Evolutionary conservation across 2,797 vertebrate genomes (phyloP).

Genomic region (Falco naumanni): DNA sequence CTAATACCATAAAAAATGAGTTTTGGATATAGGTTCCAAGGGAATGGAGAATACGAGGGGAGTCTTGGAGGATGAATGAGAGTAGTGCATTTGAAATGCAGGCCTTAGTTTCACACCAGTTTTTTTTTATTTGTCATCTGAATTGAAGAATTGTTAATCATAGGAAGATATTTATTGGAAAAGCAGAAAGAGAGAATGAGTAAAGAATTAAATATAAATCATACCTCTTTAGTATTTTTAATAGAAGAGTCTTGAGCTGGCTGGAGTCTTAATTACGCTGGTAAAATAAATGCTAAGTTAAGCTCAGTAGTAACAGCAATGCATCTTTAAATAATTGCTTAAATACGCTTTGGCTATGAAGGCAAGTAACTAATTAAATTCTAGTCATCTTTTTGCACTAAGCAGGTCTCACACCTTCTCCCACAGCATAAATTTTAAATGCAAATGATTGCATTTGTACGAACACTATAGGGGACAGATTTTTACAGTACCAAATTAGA

Average conservation of each 20-base stretch:
- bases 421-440: conserved; percentile 45
- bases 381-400: neutral
- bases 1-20: neutral
- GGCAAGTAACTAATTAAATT: conserved; percentile 47
- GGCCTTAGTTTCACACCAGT: neutral
- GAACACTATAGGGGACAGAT: neutral
- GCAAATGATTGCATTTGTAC: conserved; percentile 33
- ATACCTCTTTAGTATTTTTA: neutral
- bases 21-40: neutral
- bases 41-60: neutral
- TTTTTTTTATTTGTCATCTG: neutral
- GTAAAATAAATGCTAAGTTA: conserved; percentile 18
- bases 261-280: neutral
- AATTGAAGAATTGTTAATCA: neutral
- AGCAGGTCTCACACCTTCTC: conserved; percentile 38
- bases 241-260: neutral
- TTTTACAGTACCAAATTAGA: conserved; percentile 5
- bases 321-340: conserved; percentile 13
- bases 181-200: neutral
- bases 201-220: neutral
- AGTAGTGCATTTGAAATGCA: neutral
- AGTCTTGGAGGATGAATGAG: neutral
- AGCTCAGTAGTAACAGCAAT: neutral
- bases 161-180: neutral
- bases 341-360: neutral